Percentiles rank a stretch among this genome's conserved stretches.
Conservation (phyloP, 2,888 invertebrate genomes). For the Torymus tubicola region DNA sequence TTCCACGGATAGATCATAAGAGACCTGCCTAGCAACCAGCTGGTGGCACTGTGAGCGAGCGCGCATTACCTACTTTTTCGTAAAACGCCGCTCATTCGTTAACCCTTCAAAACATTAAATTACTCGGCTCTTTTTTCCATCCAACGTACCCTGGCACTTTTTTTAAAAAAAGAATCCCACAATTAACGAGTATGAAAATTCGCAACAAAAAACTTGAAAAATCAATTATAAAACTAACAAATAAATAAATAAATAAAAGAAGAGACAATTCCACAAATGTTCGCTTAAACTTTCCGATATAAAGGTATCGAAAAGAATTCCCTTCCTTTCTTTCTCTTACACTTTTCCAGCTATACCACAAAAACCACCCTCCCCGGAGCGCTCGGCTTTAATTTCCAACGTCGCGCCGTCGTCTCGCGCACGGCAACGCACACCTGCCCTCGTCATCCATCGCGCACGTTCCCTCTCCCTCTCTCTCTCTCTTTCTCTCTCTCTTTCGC, state of each 20-base stretch:
- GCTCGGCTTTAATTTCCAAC: constrained; percentile 41
- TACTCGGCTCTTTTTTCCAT: neutral
- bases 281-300: no score
- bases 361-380: neutral
- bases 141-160: neutral
- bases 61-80: no score
- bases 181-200: neutral
- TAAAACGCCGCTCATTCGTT: neutral
- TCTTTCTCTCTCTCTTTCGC: neutral
- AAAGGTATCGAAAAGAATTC: no score
- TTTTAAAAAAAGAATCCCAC: no score
- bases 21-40: no score
- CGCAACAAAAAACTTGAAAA: neutral
- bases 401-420: constrained; percentile 3
- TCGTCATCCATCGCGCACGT: constrained; percentile 1
- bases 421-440: constrained; percentile 20
- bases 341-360: no score
- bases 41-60: no score
- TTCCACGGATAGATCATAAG: no score
- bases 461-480: neutral
- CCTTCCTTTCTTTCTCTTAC: no score
- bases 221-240: neutral
- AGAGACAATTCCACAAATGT: neutral
- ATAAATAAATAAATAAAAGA: neutral
- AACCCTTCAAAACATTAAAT: neutral